Evolutionary conservation across 2,888 invertebrate genomes (phyloP).

Genomic region (Lasioglossum zephyrum): DNA sequence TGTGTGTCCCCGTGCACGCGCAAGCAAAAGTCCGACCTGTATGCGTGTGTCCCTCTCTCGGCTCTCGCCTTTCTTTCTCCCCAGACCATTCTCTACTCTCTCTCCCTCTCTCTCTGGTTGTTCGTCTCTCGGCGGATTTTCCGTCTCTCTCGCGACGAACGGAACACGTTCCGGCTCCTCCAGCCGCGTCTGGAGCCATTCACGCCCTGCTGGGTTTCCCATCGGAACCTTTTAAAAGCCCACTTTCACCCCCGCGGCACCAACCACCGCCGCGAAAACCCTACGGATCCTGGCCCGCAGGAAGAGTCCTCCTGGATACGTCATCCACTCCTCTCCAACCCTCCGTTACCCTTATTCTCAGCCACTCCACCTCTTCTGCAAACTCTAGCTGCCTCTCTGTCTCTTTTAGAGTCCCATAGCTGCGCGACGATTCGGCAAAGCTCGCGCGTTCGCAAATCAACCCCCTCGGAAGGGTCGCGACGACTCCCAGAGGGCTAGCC

Average conservation of each 20-base stretch:
- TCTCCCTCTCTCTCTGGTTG: constrained; percentile 17
- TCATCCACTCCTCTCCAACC: constrained; percentile 6
- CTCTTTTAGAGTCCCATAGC: background rate
- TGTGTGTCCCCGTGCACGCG: constrained; percentile 53
- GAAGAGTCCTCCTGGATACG: constrained; percentile 39
- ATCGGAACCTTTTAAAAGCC: constrained; percentile 79
- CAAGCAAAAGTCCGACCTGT: constrained; percentile 11
- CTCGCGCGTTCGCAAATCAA: constrained; percentile 50
- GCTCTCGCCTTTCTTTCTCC: constrained; percentile 43
- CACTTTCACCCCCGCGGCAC: constrained; percentile 74
- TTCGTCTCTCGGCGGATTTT: background rate
- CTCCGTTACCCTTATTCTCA: constrained; percentile 22
- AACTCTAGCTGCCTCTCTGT: background rate
- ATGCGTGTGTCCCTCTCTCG: constrained; percentile 18
- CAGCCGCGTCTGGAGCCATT: constrained; percentile 69
- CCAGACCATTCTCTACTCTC: constrained; percentile 5
- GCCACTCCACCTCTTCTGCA: background rate
- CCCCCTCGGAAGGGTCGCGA: constrained; percentile 39
- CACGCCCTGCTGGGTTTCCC: constrained; percentile 76
- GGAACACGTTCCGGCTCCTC: constrained; percentile 63
- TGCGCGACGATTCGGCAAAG: constrained; percentile 36
- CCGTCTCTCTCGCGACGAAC: constrained; percentile 40
- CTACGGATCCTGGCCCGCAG: constrained; percentile 56
- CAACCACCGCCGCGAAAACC: constrained; percentile 68
- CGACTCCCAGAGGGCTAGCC: constrained; percentile 6